These are phyloP conservation scores for Latrodectus elegans DNA, from an alignment of 2,888 invertebrate species.

Conservation along the genomic window DNA sequence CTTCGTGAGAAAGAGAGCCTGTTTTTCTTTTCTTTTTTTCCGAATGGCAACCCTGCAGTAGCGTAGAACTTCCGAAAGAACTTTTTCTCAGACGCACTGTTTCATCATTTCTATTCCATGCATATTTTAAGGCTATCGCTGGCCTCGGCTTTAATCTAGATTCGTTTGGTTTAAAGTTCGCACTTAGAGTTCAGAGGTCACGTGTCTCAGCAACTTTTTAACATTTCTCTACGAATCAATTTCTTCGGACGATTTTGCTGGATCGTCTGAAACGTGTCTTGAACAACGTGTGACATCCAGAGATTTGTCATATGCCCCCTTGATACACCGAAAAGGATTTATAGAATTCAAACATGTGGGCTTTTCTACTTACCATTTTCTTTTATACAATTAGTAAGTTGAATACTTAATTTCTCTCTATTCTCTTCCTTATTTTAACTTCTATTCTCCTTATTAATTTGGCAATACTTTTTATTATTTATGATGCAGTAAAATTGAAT, in stretches of 20 bases:
- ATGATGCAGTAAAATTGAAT: too few species aligned
- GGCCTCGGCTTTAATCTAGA: conserved; percentile 23
- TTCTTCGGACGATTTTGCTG: background rate
- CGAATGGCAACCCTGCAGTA: conserved; percentile 41
- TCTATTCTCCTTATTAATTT: too few species aligned
- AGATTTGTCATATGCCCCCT: too few species aligned
- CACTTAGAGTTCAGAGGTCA: conserved; percentile 31
- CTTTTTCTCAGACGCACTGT: conserved; percentile 15
- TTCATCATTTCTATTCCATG: background rate
- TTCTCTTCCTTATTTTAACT: too few species aligned
- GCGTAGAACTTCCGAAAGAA: background rate
- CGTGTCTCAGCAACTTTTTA: conserved; percentile 40
- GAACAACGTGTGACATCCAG: conserved; percentile 5
- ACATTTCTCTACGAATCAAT: background rate
- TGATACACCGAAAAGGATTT: too few species aligned
- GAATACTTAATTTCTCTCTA: too few species aligned
- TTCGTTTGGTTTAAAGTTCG: conserved; percentile 32
- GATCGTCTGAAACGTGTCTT: background rate
- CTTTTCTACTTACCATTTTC: too few species aligned
- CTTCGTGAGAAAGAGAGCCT: too few species aligned
- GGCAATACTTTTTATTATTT: too few species aligned
- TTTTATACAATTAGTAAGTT: too few species aligned
- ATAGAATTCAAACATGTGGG: too few species aligned
- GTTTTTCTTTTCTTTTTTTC: conserved; percentile 20
- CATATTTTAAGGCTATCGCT: background rate